Percentiles rank a stretch among this genome's conserved stretches.
phyloP scores from a whole-genome alignment of 2,113 vertebrate genomes.

The Cephalopterus ornatus region DNA sequence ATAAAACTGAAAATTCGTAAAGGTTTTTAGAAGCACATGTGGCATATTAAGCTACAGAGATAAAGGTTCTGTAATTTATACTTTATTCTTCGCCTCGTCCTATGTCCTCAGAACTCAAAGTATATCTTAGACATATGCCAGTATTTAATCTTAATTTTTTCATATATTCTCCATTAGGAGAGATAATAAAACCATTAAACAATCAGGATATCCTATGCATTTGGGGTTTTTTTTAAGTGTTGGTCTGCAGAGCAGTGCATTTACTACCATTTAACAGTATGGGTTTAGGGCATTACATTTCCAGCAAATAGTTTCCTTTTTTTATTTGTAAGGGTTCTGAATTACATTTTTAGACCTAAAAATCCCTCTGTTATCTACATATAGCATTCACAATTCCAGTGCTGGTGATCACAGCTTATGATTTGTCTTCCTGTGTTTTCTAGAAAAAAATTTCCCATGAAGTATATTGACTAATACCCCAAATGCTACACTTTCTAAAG shows the following conservation, averaged over 20 bases:
- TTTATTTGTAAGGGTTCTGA: neutral
- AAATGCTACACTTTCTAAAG: neutral
- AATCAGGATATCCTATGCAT: neutral
- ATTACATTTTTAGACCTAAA: conserved; percentile 12
- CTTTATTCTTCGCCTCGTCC: neutral
- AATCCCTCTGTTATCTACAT: neutral
- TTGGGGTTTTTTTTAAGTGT: neutral
- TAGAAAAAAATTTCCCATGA: neutral
- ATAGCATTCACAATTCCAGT: neutral
- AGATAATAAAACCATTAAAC: neutral
- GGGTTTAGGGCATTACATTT: neutral
- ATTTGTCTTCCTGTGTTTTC: neutral
- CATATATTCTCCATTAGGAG: neutral
- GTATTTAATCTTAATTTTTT: neutral
- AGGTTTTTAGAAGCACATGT: neutral
- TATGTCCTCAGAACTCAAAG: neutral
- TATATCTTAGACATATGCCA: neutral
- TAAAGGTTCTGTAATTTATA: conserved; percentile 20
- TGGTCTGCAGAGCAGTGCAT: neutral
- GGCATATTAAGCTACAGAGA: neutral
- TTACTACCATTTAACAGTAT: neutral
- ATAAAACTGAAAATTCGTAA: neutral
- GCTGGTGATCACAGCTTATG: neutral
- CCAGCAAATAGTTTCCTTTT: neutral
- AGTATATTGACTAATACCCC: neutral